A percentile compares a stretch with the other conserved stretches of the same genome.
Conservation (phyloP, 2,797 vertebrate genomes). For the Dallia pectoralis region DNA sequence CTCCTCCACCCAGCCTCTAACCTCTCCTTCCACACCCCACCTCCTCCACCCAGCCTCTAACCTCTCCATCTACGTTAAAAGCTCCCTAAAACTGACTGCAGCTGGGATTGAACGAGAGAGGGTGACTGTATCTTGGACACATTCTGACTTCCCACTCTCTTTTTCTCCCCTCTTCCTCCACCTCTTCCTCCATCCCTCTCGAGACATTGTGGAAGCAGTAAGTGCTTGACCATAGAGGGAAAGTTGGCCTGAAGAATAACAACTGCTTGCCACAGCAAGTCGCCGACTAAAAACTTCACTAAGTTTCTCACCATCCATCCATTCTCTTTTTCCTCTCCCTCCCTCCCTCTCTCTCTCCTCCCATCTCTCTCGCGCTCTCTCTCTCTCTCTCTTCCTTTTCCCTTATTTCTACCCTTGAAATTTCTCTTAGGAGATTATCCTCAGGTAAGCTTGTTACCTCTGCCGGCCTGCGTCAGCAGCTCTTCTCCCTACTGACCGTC, state of each 20-base stretch:
- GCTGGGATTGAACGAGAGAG: neutral
- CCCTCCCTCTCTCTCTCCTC: slow-evolving; percentile 30
- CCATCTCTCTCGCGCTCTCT: neutral
- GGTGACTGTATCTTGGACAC: neutral
- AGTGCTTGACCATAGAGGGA: slow-evolving; percentile 70
- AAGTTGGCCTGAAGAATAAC: slow-evolving; percentile 70
- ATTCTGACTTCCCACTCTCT: neutral
- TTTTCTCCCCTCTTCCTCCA: neutral
- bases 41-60: no score
- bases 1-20: neutral
- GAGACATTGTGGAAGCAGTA: slow-evolving; percentile 58
- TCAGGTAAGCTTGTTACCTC: slow-evolving; percentile 83
- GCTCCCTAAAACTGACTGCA: neutral
- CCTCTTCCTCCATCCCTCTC: slow-evolving; percentile 30
- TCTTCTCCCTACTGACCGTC: slow-evolving; percentile 75
- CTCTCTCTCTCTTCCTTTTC: slow-evolving; percentile 28
- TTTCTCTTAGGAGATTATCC: slow-evolving; percentile 82
- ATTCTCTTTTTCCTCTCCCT: slow-evolving; percentile 17
- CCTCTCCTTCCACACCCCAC: no score
- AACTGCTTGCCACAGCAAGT: slow-evolving; percentile 78
- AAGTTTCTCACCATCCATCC: slow-evolving; percentile 67
- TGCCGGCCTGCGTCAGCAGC: slow-evolving; percentile 78
- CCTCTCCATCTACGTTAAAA: neutral
- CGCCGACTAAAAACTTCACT: slow-evolving; percentile 73
- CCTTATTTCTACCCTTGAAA: slow-evolving; percentile 74